Evolutionary conservation across 2,113 vertebrate species (phyloP).

Genomic region (Isurus oxyrinchus): DNA sequence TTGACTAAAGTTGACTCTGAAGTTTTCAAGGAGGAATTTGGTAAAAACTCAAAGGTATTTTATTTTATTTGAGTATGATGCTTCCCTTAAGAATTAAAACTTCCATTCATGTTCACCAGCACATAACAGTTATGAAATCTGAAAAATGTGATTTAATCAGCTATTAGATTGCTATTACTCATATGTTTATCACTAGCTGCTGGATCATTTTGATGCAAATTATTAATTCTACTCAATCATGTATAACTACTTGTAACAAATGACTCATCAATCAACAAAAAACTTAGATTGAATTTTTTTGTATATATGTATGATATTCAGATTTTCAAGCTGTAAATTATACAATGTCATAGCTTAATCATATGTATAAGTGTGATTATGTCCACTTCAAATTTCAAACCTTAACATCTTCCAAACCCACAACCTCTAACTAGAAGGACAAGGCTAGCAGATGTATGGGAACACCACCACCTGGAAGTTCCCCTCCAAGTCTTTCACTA

Average conservation of each 20-base stretch:
- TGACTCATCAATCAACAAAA: not conserved
- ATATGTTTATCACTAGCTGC: not conserved
- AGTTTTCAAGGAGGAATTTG: not conserved
- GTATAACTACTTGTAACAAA: not conserved
- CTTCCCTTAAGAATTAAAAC: not conserved
- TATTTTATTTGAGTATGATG: not conserved
- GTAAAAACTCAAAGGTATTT: not conserved
- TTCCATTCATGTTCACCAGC: not conserved
- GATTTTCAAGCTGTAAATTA: not conserved
- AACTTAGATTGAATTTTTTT: not conserved
- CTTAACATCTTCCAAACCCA: too few relatives aligned
- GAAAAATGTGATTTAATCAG: not conserved
- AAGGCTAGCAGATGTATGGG: too few relatives aligned
- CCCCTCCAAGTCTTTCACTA: too few relatives aligned
- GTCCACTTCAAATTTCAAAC: not conserved
- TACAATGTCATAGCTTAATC: too few relatives aligned
- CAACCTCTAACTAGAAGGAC: too few relatives aligned
- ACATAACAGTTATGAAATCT: not conserved
- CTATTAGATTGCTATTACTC: not conserved
- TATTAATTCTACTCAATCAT: not conserved
- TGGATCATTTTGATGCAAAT: not conserved
- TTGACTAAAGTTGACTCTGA: not conserved
- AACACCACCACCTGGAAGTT: too few relatives aligned
- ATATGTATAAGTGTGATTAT: not conserved
- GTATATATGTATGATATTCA: not conserved